Conservation (phyloP, 2,113 vertebrate genomes). For the Pachypanchax playfairii region DNA sequence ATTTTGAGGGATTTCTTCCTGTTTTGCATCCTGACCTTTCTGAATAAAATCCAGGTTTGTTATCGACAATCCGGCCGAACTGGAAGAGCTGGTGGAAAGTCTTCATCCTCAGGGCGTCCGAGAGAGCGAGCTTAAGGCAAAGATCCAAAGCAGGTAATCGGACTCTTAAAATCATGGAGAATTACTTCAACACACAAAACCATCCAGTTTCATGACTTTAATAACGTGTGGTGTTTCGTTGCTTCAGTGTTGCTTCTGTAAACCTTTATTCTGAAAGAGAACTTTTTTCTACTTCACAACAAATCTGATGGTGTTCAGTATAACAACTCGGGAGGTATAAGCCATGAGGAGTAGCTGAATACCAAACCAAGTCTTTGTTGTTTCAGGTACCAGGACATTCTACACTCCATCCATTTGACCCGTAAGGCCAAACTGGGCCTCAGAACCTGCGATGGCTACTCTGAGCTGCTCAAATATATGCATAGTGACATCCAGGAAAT, state of each 20-base stretch:
- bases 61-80: slow-evolving; percentile 87
- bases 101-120: slow-evolving; percentile 93
- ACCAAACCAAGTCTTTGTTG: neutral
- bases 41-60: slow-evolving; percentile 84
- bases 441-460: slow-evolving; percentile 87
- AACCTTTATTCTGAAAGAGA: neutral
- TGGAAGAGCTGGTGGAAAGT: slow-evolving; percentile 89
- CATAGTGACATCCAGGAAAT: slow-evolving; percentile 95
- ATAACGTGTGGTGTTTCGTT: neutral
- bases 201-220: neutral
- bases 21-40: neutral
- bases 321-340: no score
- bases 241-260: neutral
- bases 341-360: neutral
- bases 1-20: neutral
- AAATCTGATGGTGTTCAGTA: no score
- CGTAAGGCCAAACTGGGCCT: slow-evolving; percentile 87
- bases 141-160: slow-evolving; percentile 85
- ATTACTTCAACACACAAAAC: neutral
- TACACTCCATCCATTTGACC: slow-evolving; percentile 90
- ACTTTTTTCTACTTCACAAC: neutral
- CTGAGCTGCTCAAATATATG: slow-evolving; percentile 90
- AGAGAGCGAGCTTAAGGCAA: slow-evolving; percentile 90
- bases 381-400: slow-evolving; percentile 90
- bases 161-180: neutral